phyloP scores from a whole-genome alignment of 1,140 invertebrate species.

The Odontomachus brunneus region DNA sequence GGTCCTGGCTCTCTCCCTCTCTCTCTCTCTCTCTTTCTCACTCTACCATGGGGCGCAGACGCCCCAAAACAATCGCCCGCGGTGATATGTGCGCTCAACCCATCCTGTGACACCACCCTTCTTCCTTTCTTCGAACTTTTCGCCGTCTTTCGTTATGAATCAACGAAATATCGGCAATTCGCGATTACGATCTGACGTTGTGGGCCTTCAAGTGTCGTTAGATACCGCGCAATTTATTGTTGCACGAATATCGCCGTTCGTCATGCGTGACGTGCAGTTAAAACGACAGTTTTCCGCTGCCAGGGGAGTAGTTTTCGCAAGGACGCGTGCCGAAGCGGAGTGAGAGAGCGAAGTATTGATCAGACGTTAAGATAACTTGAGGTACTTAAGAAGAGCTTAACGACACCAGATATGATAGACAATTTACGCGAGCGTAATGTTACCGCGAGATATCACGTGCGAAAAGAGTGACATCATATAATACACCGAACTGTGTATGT shows the following conservation, averaged over 20 bases:
- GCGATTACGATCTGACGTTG: neutral
- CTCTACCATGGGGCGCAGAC: constrained; percentile 79
- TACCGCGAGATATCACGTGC: neutral
- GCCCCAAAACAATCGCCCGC: constrained; percentile 77
- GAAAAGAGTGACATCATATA: too few species aligned
- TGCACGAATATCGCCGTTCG: neutral
- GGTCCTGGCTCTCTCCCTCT: constrained; percentile 68
- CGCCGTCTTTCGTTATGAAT: neutral
- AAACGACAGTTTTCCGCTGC: neutral
- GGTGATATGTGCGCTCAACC: neutral
- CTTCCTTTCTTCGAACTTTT: neutral
- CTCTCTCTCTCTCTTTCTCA: too few species aligned
- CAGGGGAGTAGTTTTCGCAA: neutral
- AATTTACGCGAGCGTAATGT: neutral
- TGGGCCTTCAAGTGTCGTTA: neutral
- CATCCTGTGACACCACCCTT: neutral
- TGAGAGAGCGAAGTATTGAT: neutral
- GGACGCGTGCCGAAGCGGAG: neutral
- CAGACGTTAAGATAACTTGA: constrained; percentile 1
- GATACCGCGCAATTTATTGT: neutral
- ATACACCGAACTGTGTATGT: neutral
- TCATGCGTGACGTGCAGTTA: neutral
- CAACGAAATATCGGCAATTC: neutral
- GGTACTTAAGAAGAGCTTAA: neutral
- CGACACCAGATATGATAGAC: neutral